phyloP scores from a whole-genome alignment of 1,140 invertebrate genomes.

The Drosophila pseudoobscura region DNA sequence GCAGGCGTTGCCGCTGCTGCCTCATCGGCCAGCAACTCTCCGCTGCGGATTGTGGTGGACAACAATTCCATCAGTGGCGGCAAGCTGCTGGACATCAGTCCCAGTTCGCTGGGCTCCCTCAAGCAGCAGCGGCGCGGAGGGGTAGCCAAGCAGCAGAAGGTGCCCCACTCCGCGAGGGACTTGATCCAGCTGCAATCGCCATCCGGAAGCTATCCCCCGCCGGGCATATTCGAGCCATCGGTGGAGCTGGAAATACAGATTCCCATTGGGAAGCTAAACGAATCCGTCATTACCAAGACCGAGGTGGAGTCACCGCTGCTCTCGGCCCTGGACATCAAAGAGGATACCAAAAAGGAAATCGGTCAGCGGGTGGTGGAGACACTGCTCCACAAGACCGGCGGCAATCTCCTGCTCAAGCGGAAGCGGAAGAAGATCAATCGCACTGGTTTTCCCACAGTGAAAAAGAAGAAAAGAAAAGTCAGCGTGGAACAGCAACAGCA shows the following conservation, averaged over 20 bases:
- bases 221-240: conserved; percentile 87
- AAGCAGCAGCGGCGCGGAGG: conserved; percentile 62
- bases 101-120: conserved; percentile 67
- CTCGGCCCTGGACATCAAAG: conserved; percentile 58
- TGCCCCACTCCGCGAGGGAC: conserved; percentile 18
- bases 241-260: conserved; percentile 87
- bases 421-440: conserved; percentile 91
- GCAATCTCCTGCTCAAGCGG: conserved; percentile 86
- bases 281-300: conserved; percentile 78
- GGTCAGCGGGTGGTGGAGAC: conserved; percentile 74
- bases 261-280: conserved; percentile 84
- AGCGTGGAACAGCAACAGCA: conserved; percentile 40
- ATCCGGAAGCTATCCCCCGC: conserved; percentile 83
- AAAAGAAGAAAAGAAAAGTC: conserved; percentile 92
- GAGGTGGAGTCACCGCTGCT: conserved; percentile 75
- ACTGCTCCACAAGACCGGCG: conserved; percentile 70
- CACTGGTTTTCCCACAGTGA: conserved; percentile 93
- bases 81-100: conserved; percentile 74
- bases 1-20: conserved; percentile 2
- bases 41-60: conserved; percentile 68
- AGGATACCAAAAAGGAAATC: conserved; percentile 58
- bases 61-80: conserved; percentile 74
- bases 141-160: conserved; percentile 37
- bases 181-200: conserved; percentile 41
- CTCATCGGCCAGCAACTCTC: conserved; percentile 60